Percentiles rank a stretch among this genome's conserved stretches.
Evolutionary conservation across 2,888 invertebrate genomes (phyloP).

Genomic region (Galerucella nymphaeae): DNA sequence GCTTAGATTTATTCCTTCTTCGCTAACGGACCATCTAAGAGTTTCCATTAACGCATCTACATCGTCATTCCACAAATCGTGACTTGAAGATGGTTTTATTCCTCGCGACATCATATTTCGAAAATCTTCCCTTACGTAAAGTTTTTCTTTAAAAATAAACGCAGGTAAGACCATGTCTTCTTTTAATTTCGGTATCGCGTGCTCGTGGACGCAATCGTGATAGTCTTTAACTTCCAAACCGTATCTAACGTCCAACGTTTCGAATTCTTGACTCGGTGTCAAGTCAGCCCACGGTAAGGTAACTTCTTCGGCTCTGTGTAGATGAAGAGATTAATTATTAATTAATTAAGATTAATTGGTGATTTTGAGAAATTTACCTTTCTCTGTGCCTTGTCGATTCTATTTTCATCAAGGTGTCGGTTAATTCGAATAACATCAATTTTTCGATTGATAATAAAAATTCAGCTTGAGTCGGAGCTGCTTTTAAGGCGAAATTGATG

Average conservation of each 20-base stretch:
- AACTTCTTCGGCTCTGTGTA: conserved; percentile 10
- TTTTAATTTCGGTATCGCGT: conserved; percentile 43
- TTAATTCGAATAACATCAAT: conserved; percentile 60
- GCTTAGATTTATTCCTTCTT: neutral
- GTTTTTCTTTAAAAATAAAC: conserved; percentile 56
- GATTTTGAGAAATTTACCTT: neutral
- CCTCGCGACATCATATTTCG: conserved; percentile 58
- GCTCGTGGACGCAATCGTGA: conserved; percentile 58
- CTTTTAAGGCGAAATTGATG: conserved; percentile 64
- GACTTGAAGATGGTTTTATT: conserved; percentile 52
- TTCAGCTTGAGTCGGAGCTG: conserved; percentile 66
- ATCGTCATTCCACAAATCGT: conserved; percentile 59
- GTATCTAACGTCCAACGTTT: neutral
- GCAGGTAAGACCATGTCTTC: conserved; percentile 53
- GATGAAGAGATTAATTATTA: no score
- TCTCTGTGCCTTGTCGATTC: neutral
- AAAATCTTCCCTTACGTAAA: conserved; percentile 63
- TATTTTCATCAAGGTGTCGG: conserved; percentile 41
- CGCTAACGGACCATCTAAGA: conserved; percentile 33
- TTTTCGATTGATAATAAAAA: conserved; percentile 63
- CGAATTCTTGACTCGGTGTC: neutral
- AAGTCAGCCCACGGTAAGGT: conserved; percentile 32
- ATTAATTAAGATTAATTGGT: no score
- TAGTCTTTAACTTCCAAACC: conserved; percentile 48
- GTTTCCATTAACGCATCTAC: conserved; percentile 53